Evolutionary conservation across 2,797 vertebrate species (phyloP).

Genomic region (Scolopax rusticola): DNA sequence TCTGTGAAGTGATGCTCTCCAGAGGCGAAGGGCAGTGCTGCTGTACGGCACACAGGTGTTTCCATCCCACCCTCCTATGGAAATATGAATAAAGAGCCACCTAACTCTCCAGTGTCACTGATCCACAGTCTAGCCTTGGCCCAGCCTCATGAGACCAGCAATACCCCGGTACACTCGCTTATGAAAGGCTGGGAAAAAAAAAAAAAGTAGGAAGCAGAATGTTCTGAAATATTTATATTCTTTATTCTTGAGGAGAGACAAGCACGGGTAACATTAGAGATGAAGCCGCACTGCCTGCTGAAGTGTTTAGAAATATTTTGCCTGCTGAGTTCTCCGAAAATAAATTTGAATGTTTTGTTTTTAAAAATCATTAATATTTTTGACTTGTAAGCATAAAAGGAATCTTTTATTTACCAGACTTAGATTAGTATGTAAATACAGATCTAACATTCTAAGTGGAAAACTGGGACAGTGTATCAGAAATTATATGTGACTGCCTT

Average conservation of each 20-base stretch:
- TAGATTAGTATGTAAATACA: neutral
- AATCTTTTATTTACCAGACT: neutral
- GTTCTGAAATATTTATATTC: neutral
- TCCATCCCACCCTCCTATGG: neutral
- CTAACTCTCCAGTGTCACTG: neutral
- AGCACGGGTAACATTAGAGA: neutral
- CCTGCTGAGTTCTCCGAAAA: constrained; percentile 19
- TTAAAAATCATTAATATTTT: constrained; percentile 12
- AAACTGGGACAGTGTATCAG: neutral
- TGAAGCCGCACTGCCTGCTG: neutral
- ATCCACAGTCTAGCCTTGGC: neutral
- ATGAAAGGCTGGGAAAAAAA: neutral
- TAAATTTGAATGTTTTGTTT: neutral
- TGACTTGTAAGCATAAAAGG: neutral
- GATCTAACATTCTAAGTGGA: neutral
- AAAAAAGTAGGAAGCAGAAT: neutral
- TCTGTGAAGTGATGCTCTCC: neutral
- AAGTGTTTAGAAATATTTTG: constrained; percentile 15
- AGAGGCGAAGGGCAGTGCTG: neutral
- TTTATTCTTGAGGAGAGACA: neutral
- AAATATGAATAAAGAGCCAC: neutral
- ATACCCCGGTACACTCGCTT: neutral
- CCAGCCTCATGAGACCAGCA: neutral
- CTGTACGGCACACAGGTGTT: neutral
- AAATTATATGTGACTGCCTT: neutral